Conservation (phyloP, 2,888 invertebrate genomes). For the Encarsia formosa region DNA sequence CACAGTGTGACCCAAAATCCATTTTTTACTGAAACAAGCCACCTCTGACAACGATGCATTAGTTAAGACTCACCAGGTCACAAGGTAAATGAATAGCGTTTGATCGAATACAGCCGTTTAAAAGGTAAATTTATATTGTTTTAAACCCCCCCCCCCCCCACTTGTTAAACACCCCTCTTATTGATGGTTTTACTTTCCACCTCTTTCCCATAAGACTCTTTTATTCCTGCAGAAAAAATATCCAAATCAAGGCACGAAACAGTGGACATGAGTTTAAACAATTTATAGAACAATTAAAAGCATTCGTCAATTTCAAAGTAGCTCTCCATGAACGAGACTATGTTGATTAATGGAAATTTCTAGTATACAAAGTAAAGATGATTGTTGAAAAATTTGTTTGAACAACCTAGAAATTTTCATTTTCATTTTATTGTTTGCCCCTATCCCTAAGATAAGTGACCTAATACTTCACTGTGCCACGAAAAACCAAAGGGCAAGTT, state of each 20-base stretch:
- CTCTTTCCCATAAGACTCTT: background rate
- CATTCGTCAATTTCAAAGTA: background rate
- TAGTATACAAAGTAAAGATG: background rate
- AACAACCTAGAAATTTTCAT: conserved; percentile 10
- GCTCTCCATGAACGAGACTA: conserved; percentile 21
- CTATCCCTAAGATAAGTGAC: too few relatives aligned
- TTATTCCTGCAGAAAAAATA: conserved; percentile 1
- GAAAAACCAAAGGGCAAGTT: conserved; percentile 1
- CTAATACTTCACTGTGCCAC: too few relatives aligned
- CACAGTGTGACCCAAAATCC: too few relatives aligned
- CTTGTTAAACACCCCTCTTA: background rate
- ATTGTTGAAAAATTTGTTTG: conserved; percentile 1
- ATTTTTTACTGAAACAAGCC: too few relatives aligned
- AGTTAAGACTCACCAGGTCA: too few relatives aligned
- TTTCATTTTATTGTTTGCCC: background rate
- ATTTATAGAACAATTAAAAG: too few relatives aligned
- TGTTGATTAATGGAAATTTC: conserved; percentile 11
- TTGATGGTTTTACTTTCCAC: too few relatives aligned
- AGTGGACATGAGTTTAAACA: conserved; percentile 19
- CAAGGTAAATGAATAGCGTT: conserved; percentile 7
- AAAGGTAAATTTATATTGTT: conserved; percentile 22
- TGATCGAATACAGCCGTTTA: conserved; percentile 12
- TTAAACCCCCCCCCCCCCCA: background rate
- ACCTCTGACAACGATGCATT: too few relatives aligned
- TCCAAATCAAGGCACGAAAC: conserved; percentile 14